Conservation (phyloP, 2,113 vertebrate genomes). For the Notarius lentiginosus region DNA sequence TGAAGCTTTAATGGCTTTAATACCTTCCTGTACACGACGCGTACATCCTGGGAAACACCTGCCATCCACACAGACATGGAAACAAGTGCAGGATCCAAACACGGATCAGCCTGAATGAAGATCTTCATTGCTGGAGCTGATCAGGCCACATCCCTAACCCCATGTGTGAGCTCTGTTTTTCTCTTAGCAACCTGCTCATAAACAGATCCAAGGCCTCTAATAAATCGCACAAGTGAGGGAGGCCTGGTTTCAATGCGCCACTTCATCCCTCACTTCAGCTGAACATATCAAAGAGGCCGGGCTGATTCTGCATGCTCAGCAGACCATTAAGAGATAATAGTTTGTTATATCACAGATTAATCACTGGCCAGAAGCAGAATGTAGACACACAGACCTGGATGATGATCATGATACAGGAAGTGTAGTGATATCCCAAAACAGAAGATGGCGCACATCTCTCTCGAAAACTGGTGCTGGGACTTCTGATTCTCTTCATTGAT, state of each 20-base stretch:
- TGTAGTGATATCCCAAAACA: constrained; percentile 46
- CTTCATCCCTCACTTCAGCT: constrained; percentile 39
- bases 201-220: constrained; percentile 47
- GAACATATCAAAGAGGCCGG: constrained; percentile 36
- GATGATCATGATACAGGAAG: not conserved
- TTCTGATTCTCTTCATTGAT: not conserved
- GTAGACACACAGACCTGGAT: constrained; percentile 1
- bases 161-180: constrained; percentile 44
- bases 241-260: constrained; percentile 49
- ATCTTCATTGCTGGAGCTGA: constrained; percentile 33
- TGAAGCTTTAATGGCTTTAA: constrained; percentile 26
- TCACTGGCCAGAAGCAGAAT: constrained; percentile 26
- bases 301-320: constrained; percentile 26
- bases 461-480: not conserved
- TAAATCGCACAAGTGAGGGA: constrained; percentile 35
- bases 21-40: constrained; percentile 22
- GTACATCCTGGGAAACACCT: constrained; percentile 42
- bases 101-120: constrained; percentile 33
- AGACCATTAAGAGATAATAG: constrained; percentile 40
- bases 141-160: constrained; percentile 20
- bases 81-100: constrained; percentile 51
- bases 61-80: constrained; percentile 33
- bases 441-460: constrained; percentile 61
- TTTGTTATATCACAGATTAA: constrained; percentile 40
- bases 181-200: constrained; percentile 53